Conservation (phyloP, 2,888 invertebrate genomes). For the Watsonalla binaria region DNA sequence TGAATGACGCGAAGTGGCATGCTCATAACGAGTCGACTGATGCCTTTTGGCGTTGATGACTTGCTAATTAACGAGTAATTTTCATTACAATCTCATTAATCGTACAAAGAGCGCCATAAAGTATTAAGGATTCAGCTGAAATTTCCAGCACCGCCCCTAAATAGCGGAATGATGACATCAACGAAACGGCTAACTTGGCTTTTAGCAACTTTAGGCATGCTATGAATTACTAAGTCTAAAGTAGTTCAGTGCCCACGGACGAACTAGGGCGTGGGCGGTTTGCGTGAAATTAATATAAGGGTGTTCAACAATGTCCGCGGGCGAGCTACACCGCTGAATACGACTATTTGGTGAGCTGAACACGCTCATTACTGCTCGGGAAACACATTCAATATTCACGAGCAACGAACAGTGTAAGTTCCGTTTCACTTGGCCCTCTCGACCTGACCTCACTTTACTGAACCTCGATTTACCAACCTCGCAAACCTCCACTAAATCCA, state of each 20-base stretch:
- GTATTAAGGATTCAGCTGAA: background rate
- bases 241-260: constrained; percentile 4
- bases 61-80: background rate
- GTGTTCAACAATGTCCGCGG: background rate
- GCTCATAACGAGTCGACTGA: background rate
- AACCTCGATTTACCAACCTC: constrained; percentile 16
- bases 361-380: constrained; percentile 39
- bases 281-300: constrained; percentile 5
- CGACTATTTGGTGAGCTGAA: constrained; percentile 40
- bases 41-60: background rate
- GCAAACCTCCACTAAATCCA: background rate
- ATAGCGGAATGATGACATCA: constrained; percentile 4
- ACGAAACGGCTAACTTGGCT: constrained; percentile 11
- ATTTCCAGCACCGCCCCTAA: background rate
- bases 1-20: too few species aligned
- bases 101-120: background rate
- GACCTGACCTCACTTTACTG: constrained; percentile 27
- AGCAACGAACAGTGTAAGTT: constrained; percentile 36
- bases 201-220: constrained; percentile 10
- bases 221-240: constrained; percentile 11
- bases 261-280: background rate
- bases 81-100: background rate
- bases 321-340: constrained; percentile 35
- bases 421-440: constrained; percentile 32
- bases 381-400: constrained; percentile 45